phyloP scores from a whole-genome alignment of 1,140 invertebrate genomes.

The Berghia stephanieae region DNA sequence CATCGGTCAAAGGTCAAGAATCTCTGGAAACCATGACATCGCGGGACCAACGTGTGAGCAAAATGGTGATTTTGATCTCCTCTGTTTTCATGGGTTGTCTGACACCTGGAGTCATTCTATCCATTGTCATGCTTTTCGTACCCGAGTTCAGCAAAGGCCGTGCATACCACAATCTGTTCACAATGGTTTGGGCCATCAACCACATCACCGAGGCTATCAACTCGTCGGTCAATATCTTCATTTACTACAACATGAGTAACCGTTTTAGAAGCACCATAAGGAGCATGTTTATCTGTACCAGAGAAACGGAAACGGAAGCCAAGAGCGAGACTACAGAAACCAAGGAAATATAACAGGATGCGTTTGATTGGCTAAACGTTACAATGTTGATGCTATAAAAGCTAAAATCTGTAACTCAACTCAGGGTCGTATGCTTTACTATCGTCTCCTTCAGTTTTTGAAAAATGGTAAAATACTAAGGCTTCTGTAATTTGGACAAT shows the following conservation, averaged over 20 bases:
- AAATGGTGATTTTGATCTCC: conserved; percentile 15
- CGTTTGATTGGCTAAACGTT: too few species aligned
- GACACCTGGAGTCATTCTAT: background rate
- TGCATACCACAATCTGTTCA: background rate
- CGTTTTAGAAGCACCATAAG: background rate
- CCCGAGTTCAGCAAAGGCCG: conserved; percentile 18
- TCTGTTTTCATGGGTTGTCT: background rate
- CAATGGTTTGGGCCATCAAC: background rate
- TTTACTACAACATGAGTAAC: conserved; percentile 15
- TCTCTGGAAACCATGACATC: background rate
- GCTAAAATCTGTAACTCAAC: too few species aligned
- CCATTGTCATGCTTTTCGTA: background rate
- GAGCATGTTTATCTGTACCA: background rate
- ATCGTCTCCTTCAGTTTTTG: too few species aligned
- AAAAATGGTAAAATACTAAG: too few species aligned
- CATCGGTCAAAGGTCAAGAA: background rate
- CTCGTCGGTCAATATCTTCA: conserved; percentile 21
- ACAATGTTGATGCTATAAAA: too few species aligned
- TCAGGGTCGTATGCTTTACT: too few species aligned
- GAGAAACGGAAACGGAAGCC: too few species aligned
- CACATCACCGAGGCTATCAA: conserved; percentile 8
- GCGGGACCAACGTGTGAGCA: background rate
- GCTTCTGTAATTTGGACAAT: too few species aligned
- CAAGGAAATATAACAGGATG: too few species aligned
- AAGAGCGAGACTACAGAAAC: too few species aligned